Base-by-base conservation (phyloP, 2,113 vertebrate genomes). In the Trematocara marginatum region DNA sequence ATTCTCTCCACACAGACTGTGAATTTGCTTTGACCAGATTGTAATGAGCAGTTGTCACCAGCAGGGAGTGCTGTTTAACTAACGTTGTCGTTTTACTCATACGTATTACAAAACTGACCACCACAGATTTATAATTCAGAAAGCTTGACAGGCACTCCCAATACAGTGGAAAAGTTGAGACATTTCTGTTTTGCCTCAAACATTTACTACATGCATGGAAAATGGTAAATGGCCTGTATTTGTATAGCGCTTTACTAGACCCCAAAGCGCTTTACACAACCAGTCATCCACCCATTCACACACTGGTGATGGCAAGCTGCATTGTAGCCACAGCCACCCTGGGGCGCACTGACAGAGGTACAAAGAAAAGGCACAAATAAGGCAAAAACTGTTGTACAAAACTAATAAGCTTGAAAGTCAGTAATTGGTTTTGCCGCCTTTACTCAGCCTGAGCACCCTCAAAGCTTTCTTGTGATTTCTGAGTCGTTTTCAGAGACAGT, bases 1-100 rank as follows among this genome's bases (percentile, higher is more conserved):
- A 34, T 11, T 20, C 6, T 38, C 34, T 38, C 34, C 34, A 12
- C 38, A 23, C 38, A 0, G 20, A 45, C 66, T 45, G 10, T 15
- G 7, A 78, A 11, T 18, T 23, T 40, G 11, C n/a, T 38, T 40
- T 23, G 51, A 6, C 6, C 8, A 54, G 20, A 52, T 29, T 86
- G 83, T 66, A 59, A 66, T 78, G 3, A 40, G 1, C 10, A 3
- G 1, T 56, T 57, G 9, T 71, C 8, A 57, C 82, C 91, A 88
- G 31, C 34, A 80, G 82, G 56, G 2, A 20, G 82, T 12, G 82
- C 53, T 89, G 38, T 71, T 79, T 7, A 18, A 15, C 45, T 11
- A 9, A 59, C 3, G 3, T 10, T 49, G 5, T 53, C 9, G 2
- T 76, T 76, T 31, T 2, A 18, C 18, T 10, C 45, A 1, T 7